Conservation (phyloP, 1,140 invertebrate genomes). For the Microvelia longipes region DNA sequence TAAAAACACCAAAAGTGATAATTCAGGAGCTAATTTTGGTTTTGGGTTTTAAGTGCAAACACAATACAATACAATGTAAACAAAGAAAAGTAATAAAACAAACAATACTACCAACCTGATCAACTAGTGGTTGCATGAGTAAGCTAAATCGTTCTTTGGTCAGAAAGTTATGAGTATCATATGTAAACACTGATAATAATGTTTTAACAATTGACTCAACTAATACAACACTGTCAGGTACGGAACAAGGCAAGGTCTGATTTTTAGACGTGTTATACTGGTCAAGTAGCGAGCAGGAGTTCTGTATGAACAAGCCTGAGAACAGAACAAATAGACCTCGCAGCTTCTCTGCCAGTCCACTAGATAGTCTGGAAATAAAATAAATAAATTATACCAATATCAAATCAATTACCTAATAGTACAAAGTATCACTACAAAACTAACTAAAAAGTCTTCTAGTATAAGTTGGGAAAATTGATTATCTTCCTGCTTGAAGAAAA, state of each 20-base stretch:
- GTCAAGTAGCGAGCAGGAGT: conserved; percentile 51
- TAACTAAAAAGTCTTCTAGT: no score
- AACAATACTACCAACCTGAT: conserved; percentile 47
- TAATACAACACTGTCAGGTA: neutral
- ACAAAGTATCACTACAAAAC: no score
- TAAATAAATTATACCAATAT: no score
- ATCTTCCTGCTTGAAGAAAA: no score
- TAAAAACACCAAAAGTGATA: no score
- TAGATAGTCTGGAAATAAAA: conserved; percentile 43
- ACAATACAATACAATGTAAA: no score
- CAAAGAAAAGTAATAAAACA: no score
- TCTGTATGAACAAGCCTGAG: conserved; percentile 66
- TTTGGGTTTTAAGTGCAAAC: no score
- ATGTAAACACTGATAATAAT: conserved; percentile 57
- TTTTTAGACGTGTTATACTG: conserved; percentile 28
- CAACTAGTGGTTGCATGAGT: conserved; percentile 68
- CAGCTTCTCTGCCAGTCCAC: conserved; percentile 58
- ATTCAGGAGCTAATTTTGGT: no score
- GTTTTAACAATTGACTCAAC: conserved; percentile 31
- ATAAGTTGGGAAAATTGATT: no score
- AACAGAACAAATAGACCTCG: conserved; percentile 81
- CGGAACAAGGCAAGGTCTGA: conserved; percentile 21
- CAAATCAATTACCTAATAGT: no score
- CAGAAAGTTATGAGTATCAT: conserved; percentile 60
- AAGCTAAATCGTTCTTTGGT: conserved; percentile 65